These are phyloP conservation scores for Lithobates pipiens DNA, from an alignment of 2,797 vertebrate species.

Conservation along the genomic window DNA sequence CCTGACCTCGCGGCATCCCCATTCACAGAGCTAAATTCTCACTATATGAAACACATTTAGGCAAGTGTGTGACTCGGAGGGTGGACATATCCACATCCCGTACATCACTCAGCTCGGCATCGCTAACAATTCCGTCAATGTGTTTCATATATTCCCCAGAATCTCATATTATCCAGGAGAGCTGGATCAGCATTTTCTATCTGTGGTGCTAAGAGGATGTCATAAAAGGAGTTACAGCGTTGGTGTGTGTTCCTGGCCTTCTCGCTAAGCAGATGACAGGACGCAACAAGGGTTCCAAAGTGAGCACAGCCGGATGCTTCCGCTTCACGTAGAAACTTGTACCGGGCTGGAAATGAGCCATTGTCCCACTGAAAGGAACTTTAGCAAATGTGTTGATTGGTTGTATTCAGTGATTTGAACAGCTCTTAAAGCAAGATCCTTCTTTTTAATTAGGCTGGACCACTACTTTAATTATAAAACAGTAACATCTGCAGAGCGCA, in stretches of 20 bases:
- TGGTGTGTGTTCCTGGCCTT: not conserved
- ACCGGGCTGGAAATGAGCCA: too few species aligned
- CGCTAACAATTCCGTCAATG: not conserved
- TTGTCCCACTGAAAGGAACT: too few species aligned
- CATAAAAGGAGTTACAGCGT: not conserved
- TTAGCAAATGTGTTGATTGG: too few species aligned
- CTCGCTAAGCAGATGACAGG: not conserved
- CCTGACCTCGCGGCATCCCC: not conserved
- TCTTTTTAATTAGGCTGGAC: too few species aligned
- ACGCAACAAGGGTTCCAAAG: not conserved
- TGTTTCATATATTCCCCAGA: slow-evolving; percentile 41
- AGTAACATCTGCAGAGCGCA: too few species aligned
- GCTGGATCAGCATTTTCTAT: slow-evolving; percentile 1
- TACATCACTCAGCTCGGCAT: not conserved
- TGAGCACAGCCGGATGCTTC: too few species aligned
- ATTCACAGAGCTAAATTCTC: not conserved
- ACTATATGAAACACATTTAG: slow-evolving; percentile 46
- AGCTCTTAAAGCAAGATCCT: too few species aligned
- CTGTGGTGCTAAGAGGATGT: not conserved
- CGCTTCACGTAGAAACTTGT: too few species aligned
- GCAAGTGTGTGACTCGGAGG: not conserved
- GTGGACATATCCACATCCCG: not conserved
- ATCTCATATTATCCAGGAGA: not conserved
- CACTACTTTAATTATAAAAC: too few species aligned
- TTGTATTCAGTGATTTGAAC: too few species aligned